phyloP scores from a whole-genome alignment of 2,888 invertebrate genomes.

The Eristalinus sepulchralis region DNA sequence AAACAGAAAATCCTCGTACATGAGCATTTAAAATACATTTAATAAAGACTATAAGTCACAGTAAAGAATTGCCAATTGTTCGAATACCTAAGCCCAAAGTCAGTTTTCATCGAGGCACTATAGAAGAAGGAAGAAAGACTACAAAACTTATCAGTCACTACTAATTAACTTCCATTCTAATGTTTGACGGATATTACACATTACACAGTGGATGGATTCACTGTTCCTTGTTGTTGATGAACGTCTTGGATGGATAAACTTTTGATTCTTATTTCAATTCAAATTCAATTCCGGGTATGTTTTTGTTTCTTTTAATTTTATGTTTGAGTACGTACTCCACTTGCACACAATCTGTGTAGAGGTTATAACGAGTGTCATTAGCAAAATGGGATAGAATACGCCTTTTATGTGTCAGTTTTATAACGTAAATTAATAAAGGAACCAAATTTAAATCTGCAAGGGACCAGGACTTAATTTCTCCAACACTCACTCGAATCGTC shows the following conservation, averaged over 20 bases:
- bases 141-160: not conserved
- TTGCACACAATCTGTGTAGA: not conserved
- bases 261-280: not conserved
- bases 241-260: not conserved
- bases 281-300: not conserved
- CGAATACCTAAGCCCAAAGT: not conserved
- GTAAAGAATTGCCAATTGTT: not conserved
- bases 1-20: not conserved
- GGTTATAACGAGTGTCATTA: no score
- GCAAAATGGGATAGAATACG: no score
- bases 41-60: not conserved
- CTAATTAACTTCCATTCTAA: not conserved
- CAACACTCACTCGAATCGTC: no score
- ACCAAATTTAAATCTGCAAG: no score
- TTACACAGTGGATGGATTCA: not conserved
- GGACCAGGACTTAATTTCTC: no score
- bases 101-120: not conserved
- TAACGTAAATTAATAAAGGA: no score
- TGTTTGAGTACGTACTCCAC: not conserved
- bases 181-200: not conserved
- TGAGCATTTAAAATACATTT: not conserved
- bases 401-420: no score
- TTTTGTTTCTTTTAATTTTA: not conserved
- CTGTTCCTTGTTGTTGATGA: not conserved
- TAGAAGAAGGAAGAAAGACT: not conserved